A percentile compares a stretch with the other conserved stretches of the same genome.
These are phyloP conservation scores for Myotis vivesi DNA, from an alignment of 2,797 vertebrate species.

Conservation along the genomic window DNA sequence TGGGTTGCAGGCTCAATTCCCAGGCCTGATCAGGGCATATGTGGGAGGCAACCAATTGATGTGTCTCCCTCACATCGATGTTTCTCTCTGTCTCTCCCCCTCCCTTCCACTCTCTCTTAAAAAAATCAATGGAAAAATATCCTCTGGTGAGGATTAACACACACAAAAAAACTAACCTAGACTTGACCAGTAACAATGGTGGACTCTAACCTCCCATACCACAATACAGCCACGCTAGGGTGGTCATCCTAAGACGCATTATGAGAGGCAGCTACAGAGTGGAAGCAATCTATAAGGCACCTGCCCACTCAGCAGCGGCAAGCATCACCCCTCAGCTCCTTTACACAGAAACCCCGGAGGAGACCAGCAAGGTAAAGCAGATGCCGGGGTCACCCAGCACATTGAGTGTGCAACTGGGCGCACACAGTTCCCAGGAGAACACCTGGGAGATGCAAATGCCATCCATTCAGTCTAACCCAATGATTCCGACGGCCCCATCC, in stretches of 20 bases:
- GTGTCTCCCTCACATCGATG: not conserved
- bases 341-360: not conserved
- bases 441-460: not conserved
- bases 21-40: not conserved
- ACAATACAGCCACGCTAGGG: not conserved
- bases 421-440: not conserved
- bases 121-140: not conserved
- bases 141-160: not conserved
- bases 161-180: not conserved
- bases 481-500: not conserved
- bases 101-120: not conserved
- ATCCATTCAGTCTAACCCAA: not conserved
- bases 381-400: not conserved
- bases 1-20: not conserved
- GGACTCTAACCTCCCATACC: not conserved
- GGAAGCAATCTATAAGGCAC: not conserved
- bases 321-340: not conserved
- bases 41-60: not conserved
- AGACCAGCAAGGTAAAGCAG: not conserved
- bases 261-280: not conserved
- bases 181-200: not conserved
- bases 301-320: not conserved
- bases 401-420: not conserved
- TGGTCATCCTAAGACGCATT: not conserved
- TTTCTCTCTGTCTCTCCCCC: not conserved